Conservation (phyloP, 2,113 vertebrate genomes). For the Myotis brandtii region DNA sequence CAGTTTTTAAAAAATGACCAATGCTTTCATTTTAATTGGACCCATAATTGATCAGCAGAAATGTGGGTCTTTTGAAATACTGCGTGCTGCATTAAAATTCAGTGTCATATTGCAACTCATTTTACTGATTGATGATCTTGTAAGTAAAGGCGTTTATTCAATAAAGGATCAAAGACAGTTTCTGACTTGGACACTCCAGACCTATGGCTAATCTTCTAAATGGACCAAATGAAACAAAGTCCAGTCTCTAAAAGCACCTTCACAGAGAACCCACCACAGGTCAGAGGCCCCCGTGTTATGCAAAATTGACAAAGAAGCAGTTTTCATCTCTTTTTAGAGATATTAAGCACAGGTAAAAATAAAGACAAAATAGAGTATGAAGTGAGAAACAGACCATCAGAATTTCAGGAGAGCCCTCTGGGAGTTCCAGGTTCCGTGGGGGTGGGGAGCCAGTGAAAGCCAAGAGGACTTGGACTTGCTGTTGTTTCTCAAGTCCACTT, state of each 20-base stretch:
- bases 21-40: background rate
- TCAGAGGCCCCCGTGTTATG: background rate
- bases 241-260: background rate
- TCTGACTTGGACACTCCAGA: background rate
- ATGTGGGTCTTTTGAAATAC: background rate
- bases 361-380: background rate
- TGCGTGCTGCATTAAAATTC: background rate
- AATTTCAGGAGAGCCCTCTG: background rate
- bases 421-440: background rate
- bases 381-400: background rate
- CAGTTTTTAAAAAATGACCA: background rate
- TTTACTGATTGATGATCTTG: background rate
- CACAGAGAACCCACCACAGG: rapidly evolving
- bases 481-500: background rate
- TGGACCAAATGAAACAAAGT: background rate
- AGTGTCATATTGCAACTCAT: background rate
- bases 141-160: background rate
- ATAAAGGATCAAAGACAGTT: background rate
- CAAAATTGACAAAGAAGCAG: background rate
- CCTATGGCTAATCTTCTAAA: background rate
- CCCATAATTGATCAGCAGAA: background rate
- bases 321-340: background rate
- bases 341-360: background rate
- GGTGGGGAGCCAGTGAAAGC: background rate
- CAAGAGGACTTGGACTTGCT: background rate